Evolutionary conservation across 1,140 invertebrate genomes (phyloP), one percentile per base, ranked within the genome.

Genomic region (Bursaphelenchus mucronatus): DNA sequence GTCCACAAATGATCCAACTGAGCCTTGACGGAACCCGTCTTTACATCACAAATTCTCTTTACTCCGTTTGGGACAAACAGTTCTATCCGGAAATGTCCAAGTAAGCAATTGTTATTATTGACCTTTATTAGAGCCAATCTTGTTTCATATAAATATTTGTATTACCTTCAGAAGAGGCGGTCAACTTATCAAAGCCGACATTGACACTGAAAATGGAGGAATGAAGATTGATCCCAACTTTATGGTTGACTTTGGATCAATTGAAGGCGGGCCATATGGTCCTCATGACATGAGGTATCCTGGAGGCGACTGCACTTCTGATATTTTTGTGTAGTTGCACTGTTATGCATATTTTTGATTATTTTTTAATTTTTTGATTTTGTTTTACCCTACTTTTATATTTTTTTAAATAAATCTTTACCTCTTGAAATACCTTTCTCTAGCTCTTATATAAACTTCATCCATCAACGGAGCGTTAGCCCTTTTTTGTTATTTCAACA

Each of bases 231-330:
- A 97, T 82, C 79, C 87, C 61, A 83, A 92, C 71, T 97, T 97
- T 81, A 82, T 94, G 3, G 87, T 97, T 10, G 90, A 97, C 83
- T 97, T 96, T 85, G 91, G 89, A 11, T 91, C 93, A 79, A 19
- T 78, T 43, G 90, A 90, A 17, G 86, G 88, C 79, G 94, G 93
- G 8, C 89, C 94, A 19, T 85, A 89, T 3, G 81, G 96, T 46
- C 91, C 92, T n/a, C 94, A 98, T 82, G 94, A 98, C 84, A 93
- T 94, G 85, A 88, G 94, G 85, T 85, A 92, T 82, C 92, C 92
- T 7, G 92, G 92, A 46, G 94, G 94, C 46, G 94, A 97, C 82
- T 96, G 92, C 76, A 94, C 91, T 8, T 95, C 92, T 0, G 94
- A 97, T 73, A 96, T 97, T 83, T 97, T 61, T 41, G 30, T 30